Conservation (phyloP, 2,888 invertebrate genomes). For the Proisotoma minuta region DNA sequence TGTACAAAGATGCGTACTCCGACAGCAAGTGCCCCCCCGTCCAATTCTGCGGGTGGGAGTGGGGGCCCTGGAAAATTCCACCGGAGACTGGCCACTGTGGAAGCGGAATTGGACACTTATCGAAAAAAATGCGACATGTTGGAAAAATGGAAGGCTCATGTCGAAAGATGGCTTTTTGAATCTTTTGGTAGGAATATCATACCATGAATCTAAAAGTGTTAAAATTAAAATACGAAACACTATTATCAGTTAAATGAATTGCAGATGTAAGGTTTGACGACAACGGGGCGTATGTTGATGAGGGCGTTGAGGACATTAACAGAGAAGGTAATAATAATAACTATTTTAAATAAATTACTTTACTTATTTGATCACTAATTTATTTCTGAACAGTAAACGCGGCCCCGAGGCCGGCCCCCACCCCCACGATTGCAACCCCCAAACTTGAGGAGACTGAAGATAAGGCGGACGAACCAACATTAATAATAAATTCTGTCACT, state of each 20-base stretch:
- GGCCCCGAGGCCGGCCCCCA: no score
- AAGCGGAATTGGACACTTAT: neutral
- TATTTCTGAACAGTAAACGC: no score
- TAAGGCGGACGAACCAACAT: no score
- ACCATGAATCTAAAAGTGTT: neutral
- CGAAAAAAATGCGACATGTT: neutral
- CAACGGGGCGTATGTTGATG: no score
- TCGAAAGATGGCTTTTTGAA: constrained; percentile 5
- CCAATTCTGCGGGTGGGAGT: neutral
- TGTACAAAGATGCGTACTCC: no score
- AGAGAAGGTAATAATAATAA: neutral
- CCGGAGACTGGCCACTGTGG: neutral
- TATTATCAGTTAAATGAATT: neutral
- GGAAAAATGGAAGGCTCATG: neutral
- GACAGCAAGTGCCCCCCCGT: no score
- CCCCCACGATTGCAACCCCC: no score
- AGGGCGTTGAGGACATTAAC: neutral
- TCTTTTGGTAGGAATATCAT: constrained; percentile 2
- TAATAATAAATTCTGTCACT: no score
- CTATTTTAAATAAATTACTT: no score
- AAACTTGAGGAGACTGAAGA: no score
- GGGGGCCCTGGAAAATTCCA: neutral
- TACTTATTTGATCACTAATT: no score
- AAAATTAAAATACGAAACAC: neutral
- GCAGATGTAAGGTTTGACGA: neutral